Evolutionary conservation across 2,113 vertebrate genomes (phyloP), one percentile per base, ranked within the genome.

Genomic region (Strix uralensis): DNA sequence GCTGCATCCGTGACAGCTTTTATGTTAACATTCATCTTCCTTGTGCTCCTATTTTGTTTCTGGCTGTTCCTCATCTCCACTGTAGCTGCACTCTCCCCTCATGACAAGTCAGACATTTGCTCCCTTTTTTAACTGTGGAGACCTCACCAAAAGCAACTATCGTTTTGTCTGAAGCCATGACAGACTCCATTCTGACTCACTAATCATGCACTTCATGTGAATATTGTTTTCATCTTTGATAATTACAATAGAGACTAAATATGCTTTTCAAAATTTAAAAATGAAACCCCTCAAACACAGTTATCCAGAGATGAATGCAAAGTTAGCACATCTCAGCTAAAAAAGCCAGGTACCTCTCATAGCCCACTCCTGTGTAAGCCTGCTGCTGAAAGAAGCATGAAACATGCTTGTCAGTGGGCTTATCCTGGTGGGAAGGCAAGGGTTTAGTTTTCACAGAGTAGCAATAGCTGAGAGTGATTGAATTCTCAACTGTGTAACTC

Each of bases 341-440:
- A 44, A 79, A 80, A 44, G 7, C 15, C 38, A 23, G 30, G 26
- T 69, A 61, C 13, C 16, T 71, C 25, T 21, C 2, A 1, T 7
- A 40, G 21, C 40, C 19, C 30, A 32, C 13, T 16, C 17, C 57
- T 40, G 38, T 15, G 11, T 16, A 40, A 55, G 11, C 9, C 29
- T 42, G 13, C 4, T 70, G 49, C 25, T 42, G 42, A 55, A 90
- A 63, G n/a, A 44, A 78, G 5, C 11, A 6, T 4, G 20, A 26
- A 32, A 70, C 1, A 0, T 21, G 4, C 13, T 62, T 5, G 34
- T 49, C 26, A 32, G 3, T 0, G 1, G 22, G 5, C 12, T 79
- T 26, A 27, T 71, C 30, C 30, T 63, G 13, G 20, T 2, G 8
- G 49, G 27, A 51, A 57, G 25, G n/a, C 44, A 49, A 17, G 29